Base-by-base conservation (phyloP, 2,888 invertebrate genomes). In the Salpingus planirostris region DNA sequence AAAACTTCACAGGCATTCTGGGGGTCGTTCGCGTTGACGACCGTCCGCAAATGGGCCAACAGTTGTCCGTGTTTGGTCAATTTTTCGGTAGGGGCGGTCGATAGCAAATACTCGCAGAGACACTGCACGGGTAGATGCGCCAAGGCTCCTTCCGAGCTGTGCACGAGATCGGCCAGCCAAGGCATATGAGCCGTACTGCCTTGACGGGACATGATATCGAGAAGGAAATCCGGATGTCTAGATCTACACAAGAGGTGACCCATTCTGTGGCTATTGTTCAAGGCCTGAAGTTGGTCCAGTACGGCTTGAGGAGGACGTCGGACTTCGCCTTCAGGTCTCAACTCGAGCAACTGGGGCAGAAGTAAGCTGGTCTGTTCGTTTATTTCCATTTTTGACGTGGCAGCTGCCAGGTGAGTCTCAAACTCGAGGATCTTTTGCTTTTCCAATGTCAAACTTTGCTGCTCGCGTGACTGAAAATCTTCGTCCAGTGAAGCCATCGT, bases 111-210 rank as follows among this genome's bases (percentile, higher is more conserved):
- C 68, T 96, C 96, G 68, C 96, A 96, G 27, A 97, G 73, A 59
- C 95, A 96, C 57, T 95, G 95, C n/a, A 96, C 92, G 0, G 96
- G 96, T 11, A 97, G 68, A 48, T 92, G 87, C 54, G 87, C 84
- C 43, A 69, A 66, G 11, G 88, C 85, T 1, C 88, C 85, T 55
- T 92, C 92, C 44, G 88, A 89, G 49, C 86, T 89, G 50, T 92
- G 84, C 8, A 96, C 88, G 38, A 96, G 70, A 60, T 93, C 91
- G 5, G 92, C 91, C 40, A 96, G 68, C 96, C 96, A 96, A 2
- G 95, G 93, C 91, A 95, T 92, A 22, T 93, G 90, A 46, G 91
- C 86, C 0, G 88, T 80, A 5, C 91, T 82, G 44, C 88, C 87
- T 42, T 60, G 60, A 18, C 91, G 66, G 51, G 92, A 87, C 60